Percentiles rank a stretch among this genome's conserved stretches.
These are phyloP conservation scores for Cololabis saira DNA, from an alignment of 2,113 vertebrate species.

Conservation along the genomic window DNA sequence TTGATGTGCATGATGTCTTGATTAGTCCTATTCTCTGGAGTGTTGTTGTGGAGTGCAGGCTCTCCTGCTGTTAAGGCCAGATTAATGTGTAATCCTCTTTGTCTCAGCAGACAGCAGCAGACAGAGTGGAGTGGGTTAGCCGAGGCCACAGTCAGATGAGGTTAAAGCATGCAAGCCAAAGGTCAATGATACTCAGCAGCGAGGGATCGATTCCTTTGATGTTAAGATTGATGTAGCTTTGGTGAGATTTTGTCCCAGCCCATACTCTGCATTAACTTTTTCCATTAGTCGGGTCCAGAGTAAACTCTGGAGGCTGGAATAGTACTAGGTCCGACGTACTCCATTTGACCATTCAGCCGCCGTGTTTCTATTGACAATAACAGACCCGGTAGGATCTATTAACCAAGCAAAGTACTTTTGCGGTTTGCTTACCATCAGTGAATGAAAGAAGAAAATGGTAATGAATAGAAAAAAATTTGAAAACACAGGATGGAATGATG, in stretches of 20 bases:
- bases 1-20: conserved; percentile 60
- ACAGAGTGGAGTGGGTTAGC: conserved; percentile 47
- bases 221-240: background rate
- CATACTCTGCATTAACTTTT: no score
- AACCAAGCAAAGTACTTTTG: no score
- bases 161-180: conserved; percentile 41
- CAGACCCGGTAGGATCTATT: no score
- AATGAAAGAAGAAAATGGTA: no score
- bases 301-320: no score
- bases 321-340: no score
- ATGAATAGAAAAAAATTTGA: no score
- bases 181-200: conserved; percentile 28
- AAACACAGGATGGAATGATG: no score
- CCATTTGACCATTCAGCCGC: no score
- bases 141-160: conserved; percentile 16
- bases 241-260: no score
- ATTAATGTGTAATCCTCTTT: conserved; percentile 73
- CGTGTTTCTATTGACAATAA: no score
- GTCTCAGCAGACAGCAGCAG: conserved; percentile 58
- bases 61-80: conserved; percentile 62
- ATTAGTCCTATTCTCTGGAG: conserved; percentile 67
- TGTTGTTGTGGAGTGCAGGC: conserved; percentile 35
- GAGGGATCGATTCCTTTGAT: background rate
- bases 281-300: background rate
- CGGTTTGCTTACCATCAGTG: no score